Base-by-base conservation (phyloP, 2,888 invertebrate species). In the Creontiades dilutus region DNA sequence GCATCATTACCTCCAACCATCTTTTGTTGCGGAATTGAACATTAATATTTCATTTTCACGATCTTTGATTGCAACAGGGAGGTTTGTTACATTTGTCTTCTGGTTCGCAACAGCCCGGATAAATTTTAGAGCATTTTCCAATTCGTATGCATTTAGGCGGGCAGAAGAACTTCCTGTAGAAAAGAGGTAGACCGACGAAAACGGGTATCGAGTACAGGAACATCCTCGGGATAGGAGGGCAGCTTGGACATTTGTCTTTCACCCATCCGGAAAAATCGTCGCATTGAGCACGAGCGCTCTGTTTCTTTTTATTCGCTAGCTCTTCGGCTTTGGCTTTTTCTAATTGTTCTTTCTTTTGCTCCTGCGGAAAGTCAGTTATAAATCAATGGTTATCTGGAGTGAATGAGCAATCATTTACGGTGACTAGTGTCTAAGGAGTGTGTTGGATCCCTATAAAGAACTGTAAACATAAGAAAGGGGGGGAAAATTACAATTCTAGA, bases 201-300 rank as follows among this genome's bases (percentile, higher is more conserved):
- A 90, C 14, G 0, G 90, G 90, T 7, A 90, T 27, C 12, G 90
- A 85, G 80, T 86, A 90, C 19, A 85, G 61, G 57, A 86, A 86
- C 86, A 90, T 89, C 84, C 89, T 47, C 12, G 82, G 89, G 46
- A 89, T 68, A 11, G 89, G 84, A 14, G 89, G 89, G 61, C 89
- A 89, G 27, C 68, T 68, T 16, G 89, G 89, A 75, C 89, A 89
- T 19, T 84, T 82, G 3, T 89, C 89, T 84, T 89, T 89, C 75
- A 84, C 75, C 89, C 82, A 89, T 48, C 84, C 75, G 23, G 46
- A 61, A 0, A 75, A 16, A 55, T 82, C 80, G 14, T 75, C 89
- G 84, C 89, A 89, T 19, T 80, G 19, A 12, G 57, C 86, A 5
- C 19, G n/a, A 11, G 85, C 55, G 0, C 0, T 2, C 7, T 16